Evolutionary conservation across 2,888 invertebrate species (phyloP), one percentile per base, ranked within the genome.

Genomic region (Schizaphis graminum): DNA sequence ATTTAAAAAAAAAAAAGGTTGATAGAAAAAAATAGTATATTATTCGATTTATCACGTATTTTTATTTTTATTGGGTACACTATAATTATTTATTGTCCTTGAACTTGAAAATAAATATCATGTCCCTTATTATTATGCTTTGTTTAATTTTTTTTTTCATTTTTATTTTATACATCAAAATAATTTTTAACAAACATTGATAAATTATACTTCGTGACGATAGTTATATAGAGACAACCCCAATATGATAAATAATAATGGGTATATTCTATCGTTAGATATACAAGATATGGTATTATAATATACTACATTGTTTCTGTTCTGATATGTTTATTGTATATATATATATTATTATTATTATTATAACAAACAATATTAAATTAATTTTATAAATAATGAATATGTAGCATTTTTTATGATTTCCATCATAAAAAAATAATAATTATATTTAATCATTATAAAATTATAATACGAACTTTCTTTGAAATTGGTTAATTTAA

Each of bases 161-260:
- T 26, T 13, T 44, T 86, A 26, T 49, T 92, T 88, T 61, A 41
- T 53, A 44, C 88, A 53, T 41, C 21, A 49, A 88, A 67, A 35
- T 67, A 35, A 16, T 67, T 57, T 77, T 77, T 35, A 77, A 67
- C 28, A 26, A 87, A 87, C 61, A 41, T 86, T 57, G 91, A 91
- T 91, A n/a, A n/a, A 91, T 86, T 91, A 86, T 88, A 35, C 77
- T 87, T 92, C 61, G 61, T 92, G 49, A 92, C 87, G 3, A 87
- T 87, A n/a, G 28, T 44, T 44, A 11, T 67, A 35, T 35, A 89
- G 41, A 16, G 24, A 35, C 53, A 88, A 16, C n/a, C 10, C 26
- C 3, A 24, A 10, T 35, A 57, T 89, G 41, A 44, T 24, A 89
- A 57, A 57, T 57, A 44, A 89, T 57, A 89, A 89, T 57, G 21